Evolutionary conservation across 2,113 vertebrate genomes (phyloP).

Genomic region (Alces alces): DNA sequence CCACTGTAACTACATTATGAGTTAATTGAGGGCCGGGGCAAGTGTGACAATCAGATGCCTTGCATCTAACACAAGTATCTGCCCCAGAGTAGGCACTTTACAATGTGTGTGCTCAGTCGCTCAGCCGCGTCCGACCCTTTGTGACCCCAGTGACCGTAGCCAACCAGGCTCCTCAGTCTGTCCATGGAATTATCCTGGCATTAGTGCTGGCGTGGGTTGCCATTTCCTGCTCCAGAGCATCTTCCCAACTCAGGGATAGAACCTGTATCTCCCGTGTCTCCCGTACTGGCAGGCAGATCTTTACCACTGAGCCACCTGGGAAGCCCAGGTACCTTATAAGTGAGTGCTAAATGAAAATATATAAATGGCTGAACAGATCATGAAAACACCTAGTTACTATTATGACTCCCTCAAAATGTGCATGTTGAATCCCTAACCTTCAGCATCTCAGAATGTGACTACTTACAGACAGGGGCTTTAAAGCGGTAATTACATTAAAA

Average conservation of each 20-base stretch:
- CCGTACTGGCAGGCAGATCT: neutral
- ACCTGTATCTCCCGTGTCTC: neutral
- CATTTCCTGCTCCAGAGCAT: neutral
- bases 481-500: neutral
- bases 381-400: neutral
- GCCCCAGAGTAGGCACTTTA: neutral
- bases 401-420: neutral
- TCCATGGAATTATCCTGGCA: neutral
- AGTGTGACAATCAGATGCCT: neutral
- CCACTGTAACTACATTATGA: neutral
- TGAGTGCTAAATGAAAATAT: neutral
- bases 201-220: neutral
- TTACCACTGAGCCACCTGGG: neutral
- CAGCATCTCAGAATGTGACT: neutral
- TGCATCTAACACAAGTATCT: neutral
- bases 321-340: neutral
- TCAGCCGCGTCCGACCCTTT: accelerated
- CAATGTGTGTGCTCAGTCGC: neutral
- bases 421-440: neutral
- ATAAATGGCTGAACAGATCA: neutral
- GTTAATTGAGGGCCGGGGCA: neutral
- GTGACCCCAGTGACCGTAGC: neutral
- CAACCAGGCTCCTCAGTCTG: neutral
- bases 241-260: neutral
- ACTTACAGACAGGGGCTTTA: neutral